Evolutionary conservation across 1,140 invertebrate species (phyloP).

Genomic region (Drosophila ercepeae): DNA sequence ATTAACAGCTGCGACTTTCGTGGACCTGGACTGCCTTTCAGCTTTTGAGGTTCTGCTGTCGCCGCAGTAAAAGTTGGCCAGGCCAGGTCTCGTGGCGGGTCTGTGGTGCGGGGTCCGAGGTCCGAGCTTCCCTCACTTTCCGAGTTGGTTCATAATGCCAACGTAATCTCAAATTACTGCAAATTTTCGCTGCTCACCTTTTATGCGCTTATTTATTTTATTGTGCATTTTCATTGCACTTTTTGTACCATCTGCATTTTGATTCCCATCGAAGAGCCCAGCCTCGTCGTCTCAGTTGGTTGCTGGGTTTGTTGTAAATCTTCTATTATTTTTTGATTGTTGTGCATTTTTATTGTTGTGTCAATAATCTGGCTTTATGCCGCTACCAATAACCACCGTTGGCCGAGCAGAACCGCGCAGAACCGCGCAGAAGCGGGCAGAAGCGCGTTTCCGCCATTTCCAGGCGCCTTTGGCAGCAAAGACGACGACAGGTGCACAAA

Average conservation of each 20-base stretch:
- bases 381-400: conserved; percentile 46
- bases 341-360: conserved; percentile 61
- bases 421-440: too few relatives aligned
- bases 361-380: conserved; percentile 64
- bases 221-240: conserved; percentile 54
- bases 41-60: conserved; percentile 59
- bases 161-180: conserved; percentile 78
- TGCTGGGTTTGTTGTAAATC: conserved; percentile 42
- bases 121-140: conserved; percentile 5
- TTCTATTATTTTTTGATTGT: conserved; percentile 76
- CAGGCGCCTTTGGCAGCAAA: conserved; percentile 41
- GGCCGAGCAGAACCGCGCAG: too few relatives aligned
- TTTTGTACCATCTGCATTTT: conserved; percentile 24
- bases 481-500: conserved; percentile 46
- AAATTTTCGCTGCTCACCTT: conserved; percentile 72
- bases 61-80: conserved; percentile 66
- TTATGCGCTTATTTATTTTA: conserved; percentile 64
- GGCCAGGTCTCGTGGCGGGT: conserved; percentile 34
- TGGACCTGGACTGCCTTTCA: conserved; percentile 32
- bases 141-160: conserved; percentile 53
- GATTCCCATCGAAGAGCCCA: conserved; percentile 12
- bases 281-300: conserved; percentile 5
- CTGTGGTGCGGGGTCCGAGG: background rate
- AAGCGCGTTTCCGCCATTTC: conserved; percentile 50
- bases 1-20: conserved; percentile 72